Percentiles rank a stretch among this genome's conserved stretches.
phyloP scores from a whole-genome alignment of 1,140 invertebrate genomes.

The Euura lappo region DNA sequence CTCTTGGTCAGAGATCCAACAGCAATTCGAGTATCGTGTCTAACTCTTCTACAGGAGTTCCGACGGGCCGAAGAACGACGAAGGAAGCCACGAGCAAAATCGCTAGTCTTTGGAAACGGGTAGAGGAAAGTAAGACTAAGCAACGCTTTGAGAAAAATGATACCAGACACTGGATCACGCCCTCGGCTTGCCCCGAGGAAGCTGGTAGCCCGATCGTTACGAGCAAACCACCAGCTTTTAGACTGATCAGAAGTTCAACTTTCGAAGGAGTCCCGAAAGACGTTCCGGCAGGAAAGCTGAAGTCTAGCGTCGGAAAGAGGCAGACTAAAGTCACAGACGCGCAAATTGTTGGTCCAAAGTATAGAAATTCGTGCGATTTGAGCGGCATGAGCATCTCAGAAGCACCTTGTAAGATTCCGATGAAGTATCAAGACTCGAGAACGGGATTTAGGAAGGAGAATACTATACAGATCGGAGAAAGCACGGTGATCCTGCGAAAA shows the following conservation, averaged over 20 bases:
- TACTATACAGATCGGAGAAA: conserved; percentile 26
- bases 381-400: conserved; percentile 41
- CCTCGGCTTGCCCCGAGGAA: conserved; percentile 39
- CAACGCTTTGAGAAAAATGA: conserved; percentile 64
- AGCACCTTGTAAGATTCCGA: conserved; percentile 41
- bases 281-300: conserved; percentile 25
- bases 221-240: conserved; percentile 48
- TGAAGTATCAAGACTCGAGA: conserved; percentile 31
- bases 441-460: neutral
- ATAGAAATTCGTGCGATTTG: conserved; percentile 51
- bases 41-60: conserved; percentile 53
- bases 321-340: neutral
- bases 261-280: conserved; percentile 69
- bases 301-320: conserved; percentile 17
- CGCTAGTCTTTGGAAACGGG: conserved; percentile 86
- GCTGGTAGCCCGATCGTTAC: conserved; percentile 27
- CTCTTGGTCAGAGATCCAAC: conserved; percentile 57
- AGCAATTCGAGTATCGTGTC: conserved; percentile 70
- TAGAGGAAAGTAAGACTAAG: conserved; percentile 75
- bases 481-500: conserved; percentile 38
- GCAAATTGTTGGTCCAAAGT: conserved; percentile 30
- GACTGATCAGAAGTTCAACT: conserved; percentile 72
- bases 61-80: conserved; percentile 55
- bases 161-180: conserved; percentile 70
- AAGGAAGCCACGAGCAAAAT: conserved; percentile 87